Evolutionary conservation across 2,113 vertebrate genomes (phyloP), one percentile per base, ranked within the genome.

Genomic region (Fulica atra): DNA sequence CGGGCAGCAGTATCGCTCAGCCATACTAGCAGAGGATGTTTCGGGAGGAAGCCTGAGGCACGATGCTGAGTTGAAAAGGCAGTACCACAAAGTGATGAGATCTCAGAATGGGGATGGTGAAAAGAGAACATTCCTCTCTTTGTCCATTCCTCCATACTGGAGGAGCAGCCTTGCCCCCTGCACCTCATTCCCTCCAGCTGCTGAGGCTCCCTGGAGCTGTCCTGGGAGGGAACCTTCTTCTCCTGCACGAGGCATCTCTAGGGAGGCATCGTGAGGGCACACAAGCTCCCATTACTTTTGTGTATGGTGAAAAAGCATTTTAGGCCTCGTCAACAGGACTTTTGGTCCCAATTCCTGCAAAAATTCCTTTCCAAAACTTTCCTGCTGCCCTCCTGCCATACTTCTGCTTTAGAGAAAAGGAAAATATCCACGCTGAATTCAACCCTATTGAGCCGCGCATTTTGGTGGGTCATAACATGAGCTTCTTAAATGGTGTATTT

Each of bases 1-100:
- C 21, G 59, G 66, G 50, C 79, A 92, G 71, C 57, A 50, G 33
- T 7, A 7, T 16, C 79, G 51, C 36, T 88, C 28, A 42, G 24
- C 7, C 2, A 38, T 10, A 6, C 10, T 46, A 42, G 0, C 6
- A 1, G 13, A 16, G 13, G n/a, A n/a, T 2, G 3, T 35, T 48
- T 60, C 35, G 51, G 77, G 61, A 48, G 38, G 24, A 36, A 24
- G 33, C 70, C 38, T 29, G 56, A 74, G 59, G 44, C 35, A 70
- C 66, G 59, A 28, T 1, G 0, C 15, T 25, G 36, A 31, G 71
- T 20, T 80, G 60, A 40, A 72, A 82, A 87, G 42, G 53, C 23
- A 72, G 25, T 1, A 6, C 54, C 42, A 60, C 46, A 46, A 61
- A 81, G 40, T 23, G 1, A 33, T 24, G 68, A 81, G 50, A 64